Base-by-base conservation (phyloP, 1,140 invertebrate species). In the Brachionus rotundiformis region DNA sequence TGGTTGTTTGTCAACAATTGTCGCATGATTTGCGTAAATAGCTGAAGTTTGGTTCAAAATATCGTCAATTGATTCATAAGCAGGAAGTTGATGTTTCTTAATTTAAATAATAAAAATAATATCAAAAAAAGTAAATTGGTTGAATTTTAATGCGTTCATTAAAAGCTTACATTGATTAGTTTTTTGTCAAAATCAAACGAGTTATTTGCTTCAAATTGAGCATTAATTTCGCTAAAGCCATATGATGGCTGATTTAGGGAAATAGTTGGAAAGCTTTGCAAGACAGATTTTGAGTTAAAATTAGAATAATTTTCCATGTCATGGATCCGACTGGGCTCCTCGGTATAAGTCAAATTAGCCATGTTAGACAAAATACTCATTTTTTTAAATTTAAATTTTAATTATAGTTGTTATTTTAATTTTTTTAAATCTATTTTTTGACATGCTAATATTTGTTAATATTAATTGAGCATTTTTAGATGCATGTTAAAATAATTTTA, bases 181-280 rank as follows among this genome's bases (percentile, higher is more conserved):
- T 63, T 63, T 29, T 63, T 63, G 61, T 63, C 29, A 63, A 63
- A 63, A 63, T 63, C 61, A n/a, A 8, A n/a, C 8, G 23, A 63
- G 11, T 29, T 29, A 27, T 33, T 33, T 3, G n/a, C 3, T 13
- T 63, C 25, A 29, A 63, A 63, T 29, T 63, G 27, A 29, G 25
- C 61, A 27, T 63, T 63, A 29, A n/a, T 63, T 63, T 63, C 61
- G 61, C 61, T 33, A 31, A 29, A 63, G 16, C 61, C 61, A n/a
- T n/a, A 63, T 29, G 29, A 29, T 63, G 61, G 61, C n/a, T 63
- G 61, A 63, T 33, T 63, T 63, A 63, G 61, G n/a, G 61, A 33
- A 63, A 63, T 5, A 29, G 61, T 29, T 8, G 61, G 10, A 63
- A 63, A 63, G 13, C 4, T 29, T 63, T 29, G 29, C 25, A 63